Evolutionary conservation across 1,140 invertebrate genomes (phyloP), one percentile per base, ranked within the genome.

Genomic region (Heliconius hewitsoni): DNA sequence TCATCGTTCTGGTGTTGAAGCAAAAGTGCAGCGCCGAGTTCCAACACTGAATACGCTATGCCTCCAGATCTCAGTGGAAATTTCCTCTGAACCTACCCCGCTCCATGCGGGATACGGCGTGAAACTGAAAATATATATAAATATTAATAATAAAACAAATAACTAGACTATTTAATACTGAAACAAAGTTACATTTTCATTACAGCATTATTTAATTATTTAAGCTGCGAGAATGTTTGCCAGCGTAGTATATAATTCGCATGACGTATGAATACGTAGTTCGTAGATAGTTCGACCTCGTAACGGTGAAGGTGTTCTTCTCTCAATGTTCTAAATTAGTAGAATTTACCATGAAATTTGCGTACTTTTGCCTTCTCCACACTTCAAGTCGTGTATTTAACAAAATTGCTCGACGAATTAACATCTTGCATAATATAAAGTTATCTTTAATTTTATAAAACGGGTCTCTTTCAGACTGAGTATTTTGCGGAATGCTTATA

Each of bases 221-320:
- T 1, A 66, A 66, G 60, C 60, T 66, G 9, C 27, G 9, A 66
- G 60, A 27, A 11, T 66, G 60, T 66, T 66, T 66, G 60, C 60
- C 23, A 66, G 27, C 27, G 60, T 30, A 66, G 11, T 30, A 11
- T 30, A 30, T 66, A 66, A 11, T 27, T 27, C 60, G 11, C 0
- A 18, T 66, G 27, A 66, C 60, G 60, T 18, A 66, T 30, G 27
- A 66, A 30, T 66, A 16, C 27, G 60, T 30, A 66, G 27, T 66
- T 66, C 27, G 60, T n/a, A 66, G 60, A 66, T 66, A 66, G 60
- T 66, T 66, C 27, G 60, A 66, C 60, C 60, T 66, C 60, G 27
- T 16, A 66, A 66, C 60, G 27, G 60, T 66, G 60, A 66, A 66
- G 60, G 60, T n/a, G n/a, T n/a, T n/a, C n/a, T n/a, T n/a, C 30